phyloP scores from a whole-genome alignment of 2,888 invertebrate species.

The Leistus spinibarbis region DNA sequence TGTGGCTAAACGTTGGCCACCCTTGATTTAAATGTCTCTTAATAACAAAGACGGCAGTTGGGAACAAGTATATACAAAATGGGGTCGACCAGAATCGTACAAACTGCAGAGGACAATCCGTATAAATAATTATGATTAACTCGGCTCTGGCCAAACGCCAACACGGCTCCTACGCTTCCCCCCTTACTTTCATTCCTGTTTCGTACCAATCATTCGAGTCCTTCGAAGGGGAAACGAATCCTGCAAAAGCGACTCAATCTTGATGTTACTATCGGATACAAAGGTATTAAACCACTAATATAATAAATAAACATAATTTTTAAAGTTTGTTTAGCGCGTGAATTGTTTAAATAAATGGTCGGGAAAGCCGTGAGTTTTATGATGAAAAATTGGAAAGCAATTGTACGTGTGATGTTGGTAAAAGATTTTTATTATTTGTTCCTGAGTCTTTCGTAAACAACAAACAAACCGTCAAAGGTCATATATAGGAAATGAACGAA shows the following conservation, averaged over 20 bases:
- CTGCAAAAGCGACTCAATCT: neutral
- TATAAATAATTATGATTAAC: constrained; percentile 36
- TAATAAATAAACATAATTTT: no score
- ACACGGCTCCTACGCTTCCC: neutral
- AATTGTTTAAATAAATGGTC: no score
- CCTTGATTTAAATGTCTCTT: neutral
- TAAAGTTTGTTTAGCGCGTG: no score
- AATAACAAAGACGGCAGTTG: constrained; percentile 15
- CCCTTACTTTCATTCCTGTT: neutral
- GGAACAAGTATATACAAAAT: constrained; percentile 4
- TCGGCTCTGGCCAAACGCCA: constrained; percentile 23
- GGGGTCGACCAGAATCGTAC: constrained; percentile 24
- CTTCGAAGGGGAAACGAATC: neutral
- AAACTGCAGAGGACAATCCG: constrained; percentile 18
- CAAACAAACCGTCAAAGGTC: no score
- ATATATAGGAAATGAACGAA: no score
- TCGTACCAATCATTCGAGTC: neutral
- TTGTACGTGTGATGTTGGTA: no score
- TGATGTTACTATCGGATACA: no score
- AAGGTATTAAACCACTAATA: no score
- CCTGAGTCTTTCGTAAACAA: no score
- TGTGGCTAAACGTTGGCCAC: neutral
- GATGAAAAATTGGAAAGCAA: no score
- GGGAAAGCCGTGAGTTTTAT: no score
- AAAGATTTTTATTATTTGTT: no score